Base-by-base conservation (phyloP, 1,140 invertebrate genomes). In the Forficula auricularia region DNA sequence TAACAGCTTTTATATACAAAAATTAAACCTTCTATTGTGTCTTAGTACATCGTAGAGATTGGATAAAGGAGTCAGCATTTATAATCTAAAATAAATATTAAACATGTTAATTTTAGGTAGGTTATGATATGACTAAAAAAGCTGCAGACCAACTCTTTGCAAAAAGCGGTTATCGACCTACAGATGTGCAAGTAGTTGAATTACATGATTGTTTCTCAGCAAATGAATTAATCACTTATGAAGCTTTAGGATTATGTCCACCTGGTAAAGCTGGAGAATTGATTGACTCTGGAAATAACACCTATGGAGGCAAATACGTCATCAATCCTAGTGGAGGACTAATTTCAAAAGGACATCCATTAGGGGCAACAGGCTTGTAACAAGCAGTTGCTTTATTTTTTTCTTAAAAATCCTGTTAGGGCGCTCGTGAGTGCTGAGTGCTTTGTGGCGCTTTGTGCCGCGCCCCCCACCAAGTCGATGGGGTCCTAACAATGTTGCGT, bases 181-280 rank as follows among this genome's bases (percentile, higher is more conserved):
- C 65, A 8, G 82, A 96, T 57, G 81, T 97, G 2, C 72, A 97
- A 65, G 92, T 98, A 0, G 73, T 98, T n/a, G 95, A 99, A 61
- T 67, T 98, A n/a, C 95, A 99, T 54, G 95, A 99, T 59, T 98
- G 95, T 64, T 99, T 99, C 65, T 92, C 92, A 3, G 78, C 86
- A 4, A 99, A 98, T 65, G 95, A 99, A 57, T 63, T 99, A 19
- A 84, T 99, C 6, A 95, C 90, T 2, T 99, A 99, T 55, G 94
- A 98, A 68, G 91, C 90, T 2, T 68, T 98, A 13, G 91, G 94
- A 15, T 62, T 98, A 1, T 98, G 95, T 62, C 70, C 71, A 3
- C 75, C 77, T 48, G 95, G 92, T 45, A 77, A 92, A 63, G 94
- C 82, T 13, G 84, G 81, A n/a, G 79, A 84, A 48, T 73, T 98